Base-by-base conservation (phyloP, 2,888 invertebrate species). In the Caenorhabditis angaria region DNA sequence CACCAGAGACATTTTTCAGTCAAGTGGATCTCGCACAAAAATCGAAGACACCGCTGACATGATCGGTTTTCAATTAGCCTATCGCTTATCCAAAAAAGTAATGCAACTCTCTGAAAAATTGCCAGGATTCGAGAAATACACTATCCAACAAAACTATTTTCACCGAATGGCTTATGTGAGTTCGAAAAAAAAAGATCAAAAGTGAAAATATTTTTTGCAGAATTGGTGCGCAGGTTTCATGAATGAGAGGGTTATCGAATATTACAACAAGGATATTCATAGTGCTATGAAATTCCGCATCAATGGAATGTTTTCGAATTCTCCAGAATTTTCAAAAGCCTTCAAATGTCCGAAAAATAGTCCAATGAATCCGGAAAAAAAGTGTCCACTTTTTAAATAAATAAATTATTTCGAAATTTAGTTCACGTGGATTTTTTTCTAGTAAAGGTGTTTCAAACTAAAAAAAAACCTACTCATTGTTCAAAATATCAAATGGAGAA, bases 221-320 rank as follows among this genome's bases (percentile, higher is more conserved):
- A 10, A 3, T 6, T 41, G 41, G 41, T 41, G 41, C 41, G 5
- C 41, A 3, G 18, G 18, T 18, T 12, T 18, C 14, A 3, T 41
- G 41, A 14, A 32, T 32, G 6, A 32, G 32, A 10, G 10, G 32
- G 32, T 5, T 32, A 32, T 32, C 10, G 6, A 32, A 8, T 32
- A 8, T 32, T 10, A 32, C 6, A 41, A 41, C 20, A 12, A 2
- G 28, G 35, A 56, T 18, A 18, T 32, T 6, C 68, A 68, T 18
- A 62, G 63, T 10, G 59, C 59, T 1, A 10, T 1, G 18, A 47
- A 60, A 24, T 68, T 29, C 32, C 59, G 68, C 1, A 63, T 68
- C 10, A 68, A 68, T 29, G 68, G 68, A 50, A 59, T 59, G 4
- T 1, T 63, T 28, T 59, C 55, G 63, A 68, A 68, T 28, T 50